These are phyloP conservation scores for Vollenhovia emeryi DNA, from an alignment of 1,140 invertebrate species.

Conservation along the genomic window DNA sequence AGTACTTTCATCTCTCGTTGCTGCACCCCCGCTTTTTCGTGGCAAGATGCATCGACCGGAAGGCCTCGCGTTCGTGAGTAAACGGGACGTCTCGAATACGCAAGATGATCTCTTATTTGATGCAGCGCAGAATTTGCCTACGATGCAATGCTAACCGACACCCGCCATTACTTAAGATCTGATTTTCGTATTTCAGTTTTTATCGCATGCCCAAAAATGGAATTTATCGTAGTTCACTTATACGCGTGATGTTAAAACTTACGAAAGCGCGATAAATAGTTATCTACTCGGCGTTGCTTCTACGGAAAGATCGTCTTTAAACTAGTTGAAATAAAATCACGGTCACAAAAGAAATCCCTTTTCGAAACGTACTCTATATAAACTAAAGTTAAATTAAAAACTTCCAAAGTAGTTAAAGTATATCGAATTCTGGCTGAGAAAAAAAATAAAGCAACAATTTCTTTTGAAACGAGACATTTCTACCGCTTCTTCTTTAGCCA, in stretches of 20 bases:
- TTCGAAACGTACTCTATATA: neutral
- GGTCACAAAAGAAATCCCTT: neutral
- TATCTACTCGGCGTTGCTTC: neutral
- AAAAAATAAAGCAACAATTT: neutral
- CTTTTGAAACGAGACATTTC: neutral
- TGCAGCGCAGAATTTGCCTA: neutral
- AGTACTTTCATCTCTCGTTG: constrained; percentile 8
- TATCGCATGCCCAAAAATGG: neutral
- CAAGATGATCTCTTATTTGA: neutral
- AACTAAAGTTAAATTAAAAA: constrained; percentile 25
- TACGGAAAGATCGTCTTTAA: neutral
- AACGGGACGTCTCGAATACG: neutral
- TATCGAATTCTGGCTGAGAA: neutral
- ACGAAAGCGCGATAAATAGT: neutral
- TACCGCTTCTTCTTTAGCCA: neutral
- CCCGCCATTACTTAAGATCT: neutral
- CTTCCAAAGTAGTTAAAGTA: neutral
- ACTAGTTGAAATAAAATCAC: neutral
- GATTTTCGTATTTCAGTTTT: neutral
- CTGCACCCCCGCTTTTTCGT: constrained; percentile 4
- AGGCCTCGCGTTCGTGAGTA: neutral
- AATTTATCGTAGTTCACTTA: neutral
- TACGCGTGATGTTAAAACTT: neutral
- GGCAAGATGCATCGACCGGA: constrained; percentile 17
- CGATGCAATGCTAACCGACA: neutral